Conservation (phyloP, 2,888 invertebrate genomes). For the Adelognathus sp. region DNA sequence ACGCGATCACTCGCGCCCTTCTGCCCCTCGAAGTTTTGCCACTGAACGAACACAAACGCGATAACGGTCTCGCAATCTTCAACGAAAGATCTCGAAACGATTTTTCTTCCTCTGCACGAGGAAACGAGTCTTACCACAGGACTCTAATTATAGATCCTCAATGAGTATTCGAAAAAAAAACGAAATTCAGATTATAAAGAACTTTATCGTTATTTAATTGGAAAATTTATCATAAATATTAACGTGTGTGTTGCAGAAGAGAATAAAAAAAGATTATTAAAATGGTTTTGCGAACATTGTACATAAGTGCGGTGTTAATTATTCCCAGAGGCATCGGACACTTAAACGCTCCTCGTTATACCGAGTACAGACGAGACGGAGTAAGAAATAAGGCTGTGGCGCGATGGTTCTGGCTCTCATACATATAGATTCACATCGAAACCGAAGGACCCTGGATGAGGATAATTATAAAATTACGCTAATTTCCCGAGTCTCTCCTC, state of each 20-base stretch:
- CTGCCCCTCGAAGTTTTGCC: not conserved
- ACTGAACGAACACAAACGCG: slow-evolving; percentile 13
- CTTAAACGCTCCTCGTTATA: slow-evolving; percentile 1
- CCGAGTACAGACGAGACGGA: not conserved
- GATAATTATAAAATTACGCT: slow-evolving; percentile 80
- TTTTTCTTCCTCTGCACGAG: not conserved
- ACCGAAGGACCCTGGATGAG: slow-evolving; percentile 69
- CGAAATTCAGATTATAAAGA: slow-evolving; percentile 16
- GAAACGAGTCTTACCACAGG: not conserved
- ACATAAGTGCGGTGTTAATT: not conserved
- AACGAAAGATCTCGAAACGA: not conserved
- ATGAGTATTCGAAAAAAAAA: not conserved
- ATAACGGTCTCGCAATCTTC: slow-evolving; percentile 20
- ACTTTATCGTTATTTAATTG: slow-evolving; percentile 46
- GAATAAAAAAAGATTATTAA: not conserved
- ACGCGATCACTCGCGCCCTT: slow-evolving; percentile 45
- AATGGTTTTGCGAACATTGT: slow-evolving; percentile 24
- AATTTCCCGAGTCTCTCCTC: slow-evolving; percentile 65
- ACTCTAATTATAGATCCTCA: not conserved
- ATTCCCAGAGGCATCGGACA: not conserved
- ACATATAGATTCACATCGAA: not conserved
- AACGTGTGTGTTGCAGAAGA: not conserved
- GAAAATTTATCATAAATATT: slow-evolving; percentile 24
- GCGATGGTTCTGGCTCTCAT: slow-evolving; percentile 4
- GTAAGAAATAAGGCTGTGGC: not conserved